Percentiles rank a stretch among this genome's conserved stretches.
phyloP scores from a whole-genome alignment of 2,797 vertebrate species.

The Semotilus atromaculatus region DNA sequence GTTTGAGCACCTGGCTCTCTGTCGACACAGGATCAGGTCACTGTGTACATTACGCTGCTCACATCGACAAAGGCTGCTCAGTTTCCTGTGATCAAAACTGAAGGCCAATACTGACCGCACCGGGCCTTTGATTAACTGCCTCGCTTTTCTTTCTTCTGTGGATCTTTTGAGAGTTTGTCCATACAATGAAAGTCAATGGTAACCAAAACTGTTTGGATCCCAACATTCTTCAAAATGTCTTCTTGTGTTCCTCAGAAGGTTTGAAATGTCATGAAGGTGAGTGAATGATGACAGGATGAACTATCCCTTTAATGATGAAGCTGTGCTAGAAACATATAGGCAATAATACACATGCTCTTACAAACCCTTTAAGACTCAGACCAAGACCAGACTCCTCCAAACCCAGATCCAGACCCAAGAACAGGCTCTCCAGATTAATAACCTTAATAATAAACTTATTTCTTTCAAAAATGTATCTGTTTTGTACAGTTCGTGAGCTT shows the following conservation, averaged over 20 bases:
- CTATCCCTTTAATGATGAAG: not conserved
- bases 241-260: not conserved
- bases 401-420: too few relatives aligned
- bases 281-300: not conserved
- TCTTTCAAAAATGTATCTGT: too few relatives aligned
- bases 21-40: slow-evolving; percentile 74
- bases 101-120: slow-evolving; percentile 66
- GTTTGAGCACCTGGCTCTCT: slow-evolving; percentile 79
- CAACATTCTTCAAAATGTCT: not conserved
- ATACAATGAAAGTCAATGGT: not conserved
- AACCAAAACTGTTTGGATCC: not conserved
- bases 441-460: too few relatives aligned
- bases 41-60: slow-evolving; percentile 68
- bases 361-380: not conserved
- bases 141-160: not conserved
- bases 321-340: not conserved
- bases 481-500: too few relatives aligned
- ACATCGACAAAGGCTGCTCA: slow-evolving; percentile 59
- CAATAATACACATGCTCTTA: not conserved
- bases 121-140: slow-evolving; percentile 59
- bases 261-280: not conserved
- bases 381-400: not conserved
- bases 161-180: not conserved
- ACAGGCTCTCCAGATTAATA: too few relatives aligned
- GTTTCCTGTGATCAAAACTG: slow-evolving; percentile 71